Conservation (phyloP, 2,888 invertebrate species). For the Quadroppia sp. region DNA sequence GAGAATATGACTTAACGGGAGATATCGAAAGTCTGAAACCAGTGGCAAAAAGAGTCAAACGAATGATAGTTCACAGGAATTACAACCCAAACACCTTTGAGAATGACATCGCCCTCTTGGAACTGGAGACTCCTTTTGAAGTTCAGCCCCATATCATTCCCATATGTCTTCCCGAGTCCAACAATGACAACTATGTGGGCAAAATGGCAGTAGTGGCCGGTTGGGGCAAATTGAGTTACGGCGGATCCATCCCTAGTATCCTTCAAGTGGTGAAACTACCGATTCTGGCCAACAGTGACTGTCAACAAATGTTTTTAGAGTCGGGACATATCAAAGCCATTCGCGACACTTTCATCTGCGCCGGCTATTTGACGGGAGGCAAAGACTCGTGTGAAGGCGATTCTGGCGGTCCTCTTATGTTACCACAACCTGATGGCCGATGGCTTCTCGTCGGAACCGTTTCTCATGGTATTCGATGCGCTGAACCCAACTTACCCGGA, state of each 20-base stretch:
- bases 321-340: slow-evolving; percentile 84
- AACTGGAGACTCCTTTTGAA: slow-evolving; percentile 73
- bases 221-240: slow-evolving; percentile 83
- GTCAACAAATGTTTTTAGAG: slow-evolving; percentile 89
- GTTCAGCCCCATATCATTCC: slow-evolving; percentile 86
- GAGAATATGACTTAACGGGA: slow-evolving; percentile 59
- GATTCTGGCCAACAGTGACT: slow-evolving; percentile 81
- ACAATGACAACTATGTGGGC: slow-evolving; percentile 70
- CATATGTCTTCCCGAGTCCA: slow-evolving; percentile 74
- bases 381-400: slow-evolving; percentile 63
- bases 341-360: slow-evolving; percentile 79
- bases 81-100: slow-evolving; percentile 88
- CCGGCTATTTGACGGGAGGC: slow-evolving; percentile 72
- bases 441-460: slow-evolving; percentile 87
- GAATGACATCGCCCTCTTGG: slow-evolving; percentile 80
- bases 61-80: slow-evolving; percentile 80
- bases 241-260: slow-evolving; percentile 79
- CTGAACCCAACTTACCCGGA: slow-evolving; percentile 83
- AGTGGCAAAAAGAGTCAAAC: slow-evolving; percentile 72
- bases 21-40: slow-evolving; percentile 60
- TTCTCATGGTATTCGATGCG: slow-evolving; percentile 91
- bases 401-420: slow-evolving; percentile 82
- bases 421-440: slow-evolving; percentile 70
- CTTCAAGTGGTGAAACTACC: slow-evolving; percentile 86
- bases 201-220: slow-evolving; percentile 84